phyloP scores from a whole-genome alignment of 2,888 invertebrate species.

The Gibbula magus region DNA sequence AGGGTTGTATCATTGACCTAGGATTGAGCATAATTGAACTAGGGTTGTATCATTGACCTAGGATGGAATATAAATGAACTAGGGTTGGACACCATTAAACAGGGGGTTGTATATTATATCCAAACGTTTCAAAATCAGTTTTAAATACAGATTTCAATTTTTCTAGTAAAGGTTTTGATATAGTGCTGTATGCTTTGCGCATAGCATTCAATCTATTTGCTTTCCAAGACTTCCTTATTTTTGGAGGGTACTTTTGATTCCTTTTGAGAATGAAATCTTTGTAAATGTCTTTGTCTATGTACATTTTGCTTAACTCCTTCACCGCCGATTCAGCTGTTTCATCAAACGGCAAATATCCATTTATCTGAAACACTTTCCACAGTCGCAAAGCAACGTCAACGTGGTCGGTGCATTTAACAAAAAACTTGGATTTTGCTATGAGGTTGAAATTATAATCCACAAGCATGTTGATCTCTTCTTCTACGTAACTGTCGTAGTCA shows the following conservation, averaged over 20 bases:
- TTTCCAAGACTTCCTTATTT: slow-evolving; percentile 33
- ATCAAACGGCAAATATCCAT: slow-evolving; percentile 48
- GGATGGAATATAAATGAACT: too few relatives aligned
- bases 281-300: slow-evolving; percentile 7
- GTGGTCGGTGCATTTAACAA: slow-evolving; percentile 30
- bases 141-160: slow-evolving; percentile 36
- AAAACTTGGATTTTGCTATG: slow-evolving; percentile 17
- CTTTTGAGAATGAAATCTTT: slow-evolving; percentile 18
- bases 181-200: slow-evolving; percentile 34
- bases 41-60: too few relatives aligned
- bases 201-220: slow-evolving; percentile 31
- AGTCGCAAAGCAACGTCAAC: slow-evolving; percentile 35
- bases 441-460: slow-evolving; percentile 42
- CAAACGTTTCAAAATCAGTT: slow-evolving; percentile 44
- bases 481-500: slow-evolving; percentile 25
- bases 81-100: too few relatives aligned
- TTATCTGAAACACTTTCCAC: slow-evolving; percentile 50
- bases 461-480: slow-evolving; percentile 40
- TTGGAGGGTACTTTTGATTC: slow-evolving; percentile 12
- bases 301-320: slow-evolving; percentile 7
- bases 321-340: slow-evolving; percentile 25
- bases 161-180: slow-evolving; percentile 32
- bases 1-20: too few relatives aligned
- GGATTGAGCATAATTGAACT: too few relatives aligned
- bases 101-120: slow-evolving; percentile 33